Percentiles rank a stretch among this genome's conserved stretches.
Conservation (phyloP, 2,888 invertebrate species). For the Cloeon dipterum region DNA sequence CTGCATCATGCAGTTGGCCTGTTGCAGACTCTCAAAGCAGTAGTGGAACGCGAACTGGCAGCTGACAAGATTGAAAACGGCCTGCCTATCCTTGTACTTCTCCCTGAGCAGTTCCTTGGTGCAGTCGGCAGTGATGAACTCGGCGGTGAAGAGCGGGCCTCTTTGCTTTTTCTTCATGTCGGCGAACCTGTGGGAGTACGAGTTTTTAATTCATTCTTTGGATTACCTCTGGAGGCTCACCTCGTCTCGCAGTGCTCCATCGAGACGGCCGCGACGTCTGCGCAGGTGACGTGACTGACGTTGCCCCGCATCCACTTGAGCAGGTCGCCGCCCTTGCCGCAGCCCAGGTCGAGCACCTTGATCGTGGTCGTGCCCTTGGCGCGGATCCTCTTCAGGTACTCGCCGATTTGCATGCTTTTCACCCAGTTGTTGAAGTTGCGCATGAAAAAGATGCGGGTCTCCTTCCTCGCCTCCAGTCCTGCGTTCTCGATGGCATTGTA, state of each 20-base stretch:
- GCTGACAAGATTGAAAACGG: constrained; percentile 71
- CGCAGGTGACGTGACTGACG: constrained; percentile 64
- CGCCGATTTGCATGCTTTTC: constrained; percentile 83
- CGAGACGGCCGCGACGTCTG: constrained; percentile 83
- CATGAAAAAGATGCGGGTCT: constrained; percentile 79
- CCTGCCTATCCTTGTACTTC: constrained; percentile 51
- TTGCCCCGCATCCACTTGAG: constrained; percentile 81
- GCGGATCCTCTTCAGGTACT: constrained; percentile 33
- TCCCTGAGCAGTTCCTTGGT: constrained; percentile 37
- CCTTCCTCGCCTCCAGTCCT: constrained; percentile 53
- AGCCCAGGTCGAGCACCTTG: constrained; percentile 89
- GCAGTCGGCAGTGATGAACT: constrained; percentile 82
- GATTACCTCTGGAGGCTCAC: too few relatives aligned
- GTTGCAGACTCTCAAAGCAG: constrained; percentile 67
- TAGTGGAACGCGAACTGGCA: constrained; percentile 99
- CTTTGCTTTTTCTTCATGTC: constrained; percentile 28
- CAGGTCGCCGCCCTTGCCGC: constrained; percentile 96
- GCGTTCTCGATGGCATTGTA: constrained; percentile 78
- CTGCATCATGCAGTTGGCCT: constrained; percentile 76
- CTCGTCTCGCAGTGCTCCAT: constrained; percentile 73
- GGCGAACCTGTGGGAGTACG: too few relatives aligned
- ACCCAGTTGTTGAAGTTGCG: constrained; percentile 99
- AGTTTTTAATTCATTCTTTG: too few relatives aligned
- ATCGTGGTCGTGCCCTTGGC: too few relatives aligned
- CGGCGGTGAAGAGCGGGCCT: constrained; percentile 29